Conservation (phyloP, 1,140 invertebrate genomes). For the Heliconius himera region DNA sequence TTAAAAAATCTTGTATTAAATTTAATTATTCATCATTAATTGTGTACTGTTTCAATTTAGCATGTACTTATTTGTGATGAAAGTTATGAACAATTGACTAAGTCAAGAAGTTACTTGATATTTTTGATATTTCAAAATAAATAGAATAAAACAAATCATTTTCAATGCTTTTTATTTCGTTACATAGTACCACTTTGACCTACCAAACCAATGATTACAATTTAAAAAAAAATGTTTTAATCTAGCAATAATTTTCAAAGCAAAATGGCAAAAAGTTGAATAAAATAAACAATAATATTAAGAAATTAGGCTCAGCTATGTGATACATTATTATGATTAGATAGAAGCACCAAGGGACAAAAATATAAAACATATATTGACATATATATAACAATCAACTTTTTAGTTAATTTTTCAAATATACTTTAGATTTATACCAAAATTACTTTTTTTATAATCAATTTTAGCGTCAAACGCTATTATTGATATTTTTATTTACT, state of each 20-base stretch:
- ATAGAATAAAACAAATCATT: slow-evolving; percentile 32
- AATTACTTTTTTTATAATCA: too few relatives aligned
- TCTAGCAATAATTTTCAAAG: background rate
- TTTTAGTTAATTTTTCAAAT: too few relatives aligned
- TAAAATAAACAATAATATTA: background rate
- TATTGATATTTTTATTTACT: too few relatives aligned
- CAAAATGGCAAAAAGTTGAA: background rate
- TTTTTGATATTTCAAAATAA: slow-evolving; percentile 12
- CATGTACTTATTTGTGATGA: background rate
- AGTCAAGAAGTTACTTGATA: background rate
- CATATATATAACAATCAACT: background rate
- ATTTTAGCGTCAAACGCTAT: too few relatives aligned
- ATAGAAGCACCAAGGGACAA: background rate
- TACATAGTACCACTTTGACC: slow-evolving; percentile 34
- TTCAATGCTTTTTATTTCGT: slow-evolving; percentile 40
- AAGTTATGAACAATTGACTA: background rate
- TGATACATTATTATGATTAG: background rate
- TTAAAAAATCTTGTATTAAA: background rate
- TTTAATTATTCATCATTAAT: background rate
- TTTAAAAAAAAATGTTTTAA: background rate
- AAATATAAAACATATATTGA: background rate
- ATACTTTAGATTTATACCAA: too few relatives aligned
- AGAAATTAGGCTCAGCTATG: background rate
- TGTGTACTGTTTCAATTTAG: background rate
- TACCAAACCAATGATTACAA: slow-evolving; percentile 37